Conservation (phyloP, 2,888 invertebrate genomes). For the Saturnia japonica region DNA sequence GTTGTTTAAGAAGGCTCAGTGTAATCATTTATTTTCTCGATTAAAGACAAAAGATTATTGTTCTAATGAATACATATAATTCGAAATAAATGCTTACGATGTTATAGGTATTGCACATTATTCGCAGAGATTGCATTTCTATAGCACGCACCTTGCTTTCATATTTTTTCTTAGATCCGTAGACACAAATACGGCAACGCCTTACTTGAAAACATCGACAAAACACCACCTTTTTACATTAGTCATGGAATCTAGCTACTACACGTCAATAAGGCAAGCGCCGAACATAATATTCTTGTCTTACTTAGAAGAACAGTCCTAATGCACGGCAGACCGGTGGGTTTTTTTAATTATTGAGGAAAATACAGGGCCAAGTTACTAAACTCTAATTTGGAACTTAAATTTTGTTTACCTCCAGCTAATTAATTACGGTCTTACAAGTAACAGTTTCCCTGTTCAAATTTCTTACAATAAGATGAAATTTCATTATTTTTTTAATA, state of each 20-base stretch:
- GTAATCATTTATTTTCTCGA: too few species aligned
- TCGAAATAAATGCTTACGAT: background rate
- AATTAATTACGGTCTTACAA: background rate
- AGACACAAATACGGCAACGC: background rate
- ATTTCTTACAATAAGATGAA: too few species aligned
- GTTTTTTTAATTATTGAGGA: background rate
- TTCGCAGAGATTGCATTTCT: background rate
- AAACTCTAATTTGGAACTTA: background rate
- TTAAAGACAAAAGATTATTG: too few species aligned
- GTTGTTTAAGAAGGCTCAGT: too few species aligned
- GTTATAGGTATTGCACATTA: background rate
- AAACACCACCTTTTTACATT: background rate
- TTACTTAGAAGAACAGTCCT: background rate
- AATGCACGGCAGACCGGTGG: background rate
- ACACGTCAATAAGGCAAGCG: background rate
- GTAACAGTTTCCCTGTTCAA: background rate
- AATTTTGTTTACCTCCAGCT: background rate
- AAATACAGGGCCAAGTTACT: background rate
- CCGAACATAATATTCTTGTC: background rate
- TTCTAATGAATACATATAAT: too few species aligned
- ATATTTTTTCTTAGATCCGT: slow-evolving; percentile 8
- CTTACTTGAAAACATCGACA: background rate
- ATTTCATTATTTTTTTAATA: too few species aligned
- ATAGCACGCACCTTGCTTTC: background rate
- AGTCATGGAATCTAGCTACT: background rate